Base-by-base conservation (phyloP, 2,888 invertebrate genomes). In the Plagodis pulveraria region DNA sequence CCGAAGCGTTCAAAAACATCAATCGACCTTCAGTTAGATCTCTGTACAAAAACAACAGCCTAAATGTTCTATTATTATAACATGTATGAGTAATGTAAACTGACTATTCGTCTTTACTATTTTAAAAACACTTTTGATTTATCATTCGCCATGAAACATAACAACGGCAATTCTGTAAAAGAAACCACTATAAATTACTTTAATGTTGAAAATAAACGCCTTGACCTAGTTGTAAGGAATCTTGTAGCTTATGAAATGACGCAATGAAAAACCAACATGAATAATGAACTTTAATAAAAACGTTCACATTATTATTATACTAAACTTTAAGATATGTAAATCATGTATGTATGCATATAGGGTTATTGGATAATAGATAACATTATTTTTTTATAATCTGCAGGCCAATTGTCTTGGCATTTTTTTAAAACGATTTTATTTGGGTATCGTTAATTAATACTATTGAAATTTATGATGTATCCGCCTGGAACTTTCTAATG, bases 121-220 rank as follows among this genome's bases (percentile, higher is more conserved):
- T n/a, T 63, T 63, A 55, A 62, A 63, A 63, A 65, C 63, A 58
- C 56, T 48, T 53, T 47, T 68, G 68, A 66, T 68, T 68, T 68
- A 68, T 68, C 60, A 55, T 49, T 22, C 35, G 44, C 58, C 50
- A 58, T 66, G 63, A 56, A 68, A 68, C 58, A 66, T 68, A 64
- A 68, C 60, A 61, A 56, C 60, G 56, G 62, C 62, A 58, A 63
- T 68, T 63, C 63, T 64, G 64, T 62, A 63, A 63, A 66, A 68
- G 61, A 66, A 69, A 65, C 63, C 56, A 62, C 65, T 65, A 69
- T 69, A 69, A 69, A 66, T 69, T 66, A 65, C 62, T 69, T 69
- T 69, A 63, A 69, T 66, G 69, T 69, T 66, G 57, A 59, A 65
- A 69, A 63, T 59, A 48, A 58, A 66, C 57, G 59, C 66, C 69